Base-by-base conservation (phyloP, 2,113 vertebrate genomes). In the Hylia prasina region DNA sequence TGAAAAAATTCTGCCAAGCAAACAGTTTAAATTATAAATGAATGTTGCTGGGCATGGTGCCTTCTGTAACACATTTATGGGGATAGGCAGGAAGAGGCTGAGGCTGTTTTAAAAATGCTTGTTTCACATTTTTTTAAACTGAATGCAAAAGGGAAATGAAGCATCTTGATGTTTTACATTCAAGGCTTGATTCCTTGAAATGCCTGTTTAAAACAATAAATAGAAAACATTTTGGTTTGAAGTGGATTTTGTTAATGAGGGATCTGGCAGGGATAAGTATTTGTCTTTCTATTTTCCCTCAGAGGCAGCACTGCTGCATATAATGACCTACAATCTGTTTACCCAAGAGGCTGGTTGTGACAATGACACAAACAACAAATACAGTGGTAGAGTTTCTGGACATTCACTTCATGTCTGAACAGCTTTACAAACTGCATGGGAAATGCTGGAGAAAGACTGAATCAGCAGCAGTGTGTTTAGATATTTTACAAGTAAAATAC, bases 301-400 rank as follows among this genome's bases (percentile, higher is more conserved):
- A 84, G 86, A 93, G 88, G 48, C 85, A 93, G 56, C 53, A 20
- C 37, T 84, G 88, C 80, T 96, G 20, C 25, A 5, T 72, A 76
- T 48, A 93, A 87, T 96, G 93, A 94, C 75, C 68, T 81, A 30
- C 87, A 83, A 25, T 93, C 76, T 96, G 61, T 93, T 97, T 89
- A 83, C 82, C 76, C 92, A 71, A 78, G 82, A 90, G 90, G 37
- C 56, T 89, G 68, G 25, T 68, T 89, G 79, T 90, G 79, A 87
- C 68, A 86, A 15, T 81, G 82, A 42, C 71, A 88, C 82, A 92
- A 88, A 53, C 75, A 94, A 8, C 63, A 66, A 76, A 77, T 70
- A 54, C 35, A 78, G 60, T 58, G 31, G 7, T 75, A 57, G 82
- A 95, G 51, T 89, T 95, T 90, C 76, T 94, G 93, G 88, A 80